phyloP scores from a whole-genome alignment of 2,888 invertebrate genomes.

The Pollenia angustigena region DNA sequence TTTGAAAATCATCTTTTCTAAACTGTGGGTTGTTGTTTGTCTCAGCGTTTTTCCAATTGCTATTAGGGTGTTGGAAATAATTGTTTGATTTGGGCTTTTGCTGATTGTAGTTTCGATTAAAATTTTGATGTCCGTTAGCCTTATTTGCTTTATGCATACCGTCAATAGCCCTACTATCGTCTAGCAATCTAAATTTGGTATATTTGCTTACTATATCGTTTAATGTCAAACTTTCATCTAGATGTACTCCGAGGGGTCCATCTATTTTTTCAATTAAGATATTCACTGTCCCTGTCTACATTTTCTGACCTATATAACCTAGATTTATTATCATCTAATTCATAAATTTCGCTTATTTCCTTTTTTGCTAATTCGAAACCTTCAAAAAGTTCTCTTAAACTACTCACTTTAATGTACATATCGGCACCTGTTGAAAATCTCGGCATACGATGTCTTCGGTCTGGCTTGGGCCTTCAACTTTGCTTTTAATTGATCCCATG shows the following conservation, averaged over 20 bases:
- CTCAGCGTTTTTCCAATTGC: too few species aligned
- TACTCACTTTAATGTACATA: slow-evolving; percentile 3
- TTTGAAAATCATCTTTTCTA: too few species aligned
- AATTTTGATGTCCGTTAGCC: too few species aligned
- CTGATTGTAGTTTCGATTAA: too few species aligned
- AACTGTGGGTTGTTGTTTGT: too few species aligned
- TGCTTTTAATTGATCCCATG: background rate
- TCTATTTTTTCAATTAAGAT: too few species aligned
- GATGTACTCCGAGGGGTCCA: background rate
- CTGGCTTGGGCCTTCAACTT: background rate
- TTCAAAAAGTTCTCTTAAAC: slow-evolving; percentile 16
- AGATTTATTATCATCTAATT: background rate
- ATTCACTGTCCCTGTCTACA: background rate
- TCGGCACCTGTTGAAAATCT: background rate
- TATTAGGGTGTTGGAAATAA: too few species aligned
- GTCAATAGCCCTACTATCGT: background rate
- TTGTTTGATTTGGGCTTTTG: too few species aligned
- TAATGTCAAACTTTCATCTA: background rate
- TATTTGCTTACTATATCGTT: background rate
- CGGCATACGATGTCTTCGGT: background rate
- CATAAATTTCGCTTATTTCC: slow-evolving; percentile 8
- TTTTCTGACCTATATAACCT: slow-evolving; percentile 9
- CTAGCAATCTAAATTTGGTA: background rate
- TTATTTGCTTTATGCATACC: too few species aligned
- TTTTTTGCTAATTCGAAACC: background rate